Percentiles rank a stretch among this genome's conserved stretches.
phyloP scores from a whole-genome alignment of 2,888 invertebrate species.

The Hydropsyche betteni region DNA sequence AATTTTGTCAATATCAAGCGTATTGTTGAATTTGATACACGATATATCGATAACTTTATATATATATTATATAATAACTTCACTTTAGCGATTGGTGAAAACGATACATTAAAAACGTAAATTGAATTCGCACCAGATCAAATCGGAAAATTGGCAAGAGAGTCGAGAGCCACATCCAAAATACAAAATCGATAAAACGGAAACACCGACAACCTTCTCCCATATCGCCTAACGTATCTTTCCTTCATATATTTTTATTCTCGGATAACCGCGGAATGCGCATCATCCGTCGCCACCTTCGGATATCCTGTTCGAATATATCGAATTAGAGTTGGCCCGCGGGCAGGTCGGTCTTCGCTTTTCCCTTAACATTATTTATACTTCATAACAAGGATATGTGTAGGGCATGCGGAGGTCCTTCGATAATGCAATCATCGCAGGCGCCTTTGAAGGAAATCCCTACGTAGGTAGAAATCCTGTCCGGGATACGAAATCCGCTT shows the following conservation, averaged over 20 bases:
- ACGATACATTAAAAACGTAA: not conserved
- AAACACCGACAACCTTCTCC: too few relatives aligned
- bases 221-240: too few relatives aligned
- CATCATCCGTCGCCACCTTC: constrained; percentile 14
- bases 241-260: too few relatives aligned
- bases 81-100: too few relatives aligned
- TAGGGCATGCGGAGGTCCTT: not conserved
- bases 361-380: too few relatives aligned
- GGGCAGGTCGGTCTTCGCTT: too few relatives aligned
- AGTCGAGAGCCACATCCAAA: too few relatives aligned
- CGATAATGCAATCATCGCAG: constrained; percentile 30
- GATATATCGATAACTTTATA: too few relatives aligned
- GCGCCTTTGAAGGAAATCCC: constrained; percentile 26
- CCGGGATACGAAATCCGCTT: constrained; percentile 7
- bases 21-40: too few relatives aligned
- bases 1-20: too few relatives aligned
- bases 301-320: constrained; percentile 6
- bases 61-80: too few relatives aligned
- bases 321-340: constrained; percentile 17
- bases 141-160: not conserved
- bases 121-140: not conserved
- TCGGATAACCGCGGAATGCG: constrained; percentile 19
- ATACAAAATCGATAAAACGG: too few relatives aligned
- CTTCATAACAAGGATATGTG: not conserved
- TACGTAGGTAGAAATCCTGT: constrained; percentile 7